Evolutionary conservation across 2,797 vertebrate species (phyloP).

Genomic region (Cryptoprocta ferox): DNA sequence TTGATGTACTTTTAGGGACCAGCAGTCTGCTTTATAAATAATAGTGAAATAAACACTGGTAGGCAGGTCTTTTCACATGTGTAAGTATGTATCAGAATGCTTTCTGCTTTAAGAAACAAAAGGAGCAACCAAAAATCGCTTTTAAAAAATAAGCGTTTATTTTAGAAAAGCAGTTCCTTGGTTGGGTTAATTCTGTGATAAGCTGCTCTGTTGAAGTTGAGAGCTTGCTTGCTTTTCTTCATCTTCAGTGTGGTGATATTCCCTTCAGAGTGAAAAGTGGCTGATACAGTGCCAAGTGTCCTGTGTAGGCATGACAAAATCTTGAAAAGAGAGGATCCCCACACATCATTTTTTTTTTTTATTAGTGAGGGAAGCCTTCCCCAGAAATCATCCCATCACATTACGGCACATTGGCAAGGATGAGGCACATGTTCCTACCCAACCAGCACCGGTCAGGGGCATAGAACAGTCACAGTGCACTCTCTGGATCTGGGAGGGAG

Average conservation of each 20-base stretch:
- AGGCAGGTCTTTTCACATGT: not conserved
- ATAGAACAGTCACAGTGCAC: no score
- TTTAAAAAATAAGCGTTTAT: not conserved
- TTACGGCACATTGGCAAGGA: not conserved
- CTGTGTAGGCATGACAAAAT: not conserved
- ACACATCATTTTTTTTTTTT: not conserved
- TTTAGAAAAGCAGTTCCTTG: not conserved
- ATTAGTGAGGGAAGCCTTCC: not conserved
- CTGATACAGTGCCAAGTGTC: not conserved
- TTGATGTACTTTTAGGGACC: not conserved
- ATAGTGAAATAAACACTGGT: not conserved
- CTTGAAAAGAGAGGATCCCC: not conserved
- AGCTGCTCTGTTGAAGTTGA: not conserved
- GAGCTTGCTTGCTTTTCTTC: not conserved
- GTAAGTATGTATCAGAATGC: not conserved
- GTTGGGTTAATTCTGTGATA: not conserved
- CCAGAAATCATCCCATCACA: not conserved
- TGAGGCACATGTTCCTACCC: not conserved
- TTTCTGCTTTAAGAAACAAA: not conserved
- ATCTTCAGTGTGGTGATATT: not conserved
- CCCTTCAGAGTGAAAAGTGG: not conserved
- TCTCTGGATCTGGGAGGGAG: not conserved
- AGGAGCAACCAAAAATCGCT: no score
- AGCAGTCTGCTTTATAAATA: not conserved
- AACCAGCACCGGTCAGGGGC: not conserved